Conservation (phyloP, 2,113 vertebrate genomes). For the Piaya cayana region DNA sequence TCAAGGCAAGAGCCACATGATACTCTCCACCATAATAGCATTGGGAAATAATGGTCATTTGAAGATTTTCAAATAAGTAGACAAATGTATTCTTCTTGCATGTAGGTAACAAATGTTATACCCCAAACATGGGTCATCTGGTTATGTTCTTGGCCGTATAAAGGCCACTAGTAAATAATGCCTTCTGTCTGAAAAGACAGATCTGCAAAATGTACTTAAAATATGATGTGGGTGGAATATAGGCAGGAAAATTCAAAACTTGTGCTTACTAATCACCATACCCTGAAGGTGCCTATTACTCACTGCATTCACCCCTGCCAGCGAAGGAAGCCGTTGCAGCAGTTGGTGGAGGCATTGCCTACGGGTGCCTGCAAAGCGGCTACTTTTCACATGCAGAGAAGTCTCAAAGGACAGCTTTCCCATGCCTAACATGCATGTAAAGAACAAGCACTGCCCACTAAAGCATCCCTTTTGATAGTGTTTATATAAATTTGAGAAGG, state of each 20-base stretch:
- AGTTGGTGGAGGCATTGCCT: accelerated
- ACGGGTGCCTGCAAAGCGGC: accelerated
- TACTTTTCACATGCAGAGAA: background rate
- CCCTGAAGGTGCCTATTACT: background rate
- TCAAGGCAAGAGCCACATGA: background rate
- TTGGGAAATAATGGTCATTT: background rate
- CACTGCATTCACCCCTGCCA: background rate
- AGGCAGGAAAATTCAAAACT: background rate
- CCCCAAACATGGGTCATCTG: background rate
- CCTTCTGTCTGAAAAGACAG: background rate
- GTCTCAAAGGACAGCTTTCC: background rate
- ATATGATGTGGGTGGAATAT: background rate
- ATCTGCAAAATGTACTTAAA: background rate
- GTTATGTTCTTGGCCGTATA: background rate
- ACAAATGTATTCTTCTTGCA: background rate
- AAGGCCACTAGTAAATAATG: background rate
- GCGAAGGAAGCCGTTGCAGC: background rate
- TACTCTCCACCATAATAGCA: background rate
- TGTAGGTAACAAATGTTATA: background rate
- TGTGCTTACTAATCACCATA: background rate
- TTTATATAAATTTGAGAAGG: background rate
- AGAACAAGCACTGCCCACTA: background rate
- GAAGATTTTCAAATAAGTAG: background rate
- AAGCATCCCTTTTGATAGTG: background rate
- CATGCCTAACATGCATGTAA: accelerated